Evolutionary conservation across 2,797 vertebrate genomes (phyloP).

Genomic region (Chaetophractus vellerosus): DNA sequence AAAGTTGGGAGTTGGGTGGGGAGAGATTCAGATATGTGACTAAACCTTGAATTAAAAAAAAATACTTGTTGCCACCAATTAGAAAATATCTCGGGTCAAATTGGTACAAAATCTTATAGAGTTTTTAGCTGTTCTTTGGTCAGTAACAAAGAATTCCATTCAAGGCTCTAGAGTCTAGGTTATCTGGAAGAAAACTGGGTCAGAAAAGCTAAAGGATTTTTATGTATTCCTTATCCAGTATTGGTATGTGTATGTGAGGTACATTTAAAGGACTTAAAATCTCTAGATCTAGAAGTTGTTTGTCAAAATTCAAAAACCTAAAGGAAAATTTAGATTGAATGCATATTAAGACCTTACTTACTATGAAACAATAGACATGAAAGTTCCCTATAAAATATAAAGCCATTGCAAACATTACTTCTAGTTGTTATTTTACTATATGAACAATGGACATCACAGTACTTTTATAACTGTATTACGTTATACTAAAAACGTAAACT

Average conservation of each 20-base stretch:
- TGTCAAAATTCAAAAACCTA: not conserved
- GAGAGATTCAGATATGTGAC: not conserved
- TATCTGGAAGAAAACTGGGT: not conserved
- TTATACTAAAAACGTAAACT: not conserved
- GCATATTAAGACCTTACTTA: constrained; percentile 5
- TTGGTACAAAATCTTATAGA: not conserved
- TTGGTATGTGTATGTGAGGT: not conserved
- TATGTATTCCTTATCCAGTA: not conserved
- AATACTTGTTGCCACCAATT: constrained; percentile 50
- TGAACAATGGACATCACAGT: not conserved
- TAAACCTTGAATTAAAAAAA: constrained; percentile 34
- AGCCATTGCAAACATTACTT: not conserved
- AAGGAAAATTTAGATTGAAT: not conserved
- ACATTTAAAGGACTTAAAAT: not conserved
- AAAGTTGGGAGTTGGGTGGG: not conserved
- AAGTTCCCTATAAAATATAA: constrained; percentile 5
- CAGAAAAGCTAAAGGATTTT: not conserved
- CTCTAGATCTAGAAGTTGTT: not conserved
- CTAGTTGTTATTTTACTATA: not conserved
- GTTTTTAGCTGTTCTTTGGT: not conserved
- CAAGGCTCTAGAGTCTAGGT: not conserved
- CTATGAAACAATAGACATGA: not conserved
- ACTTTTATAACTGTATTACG: constrained; percentile 7
- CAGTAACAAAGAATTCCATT: constrained; percentile 14
- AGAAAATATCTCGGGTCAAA: constrained; percentile 26